Evolutionary conservation across 1,140 invertebrate species (phyloP).

Genomic region (Diorhabda carinulata): DNA sequence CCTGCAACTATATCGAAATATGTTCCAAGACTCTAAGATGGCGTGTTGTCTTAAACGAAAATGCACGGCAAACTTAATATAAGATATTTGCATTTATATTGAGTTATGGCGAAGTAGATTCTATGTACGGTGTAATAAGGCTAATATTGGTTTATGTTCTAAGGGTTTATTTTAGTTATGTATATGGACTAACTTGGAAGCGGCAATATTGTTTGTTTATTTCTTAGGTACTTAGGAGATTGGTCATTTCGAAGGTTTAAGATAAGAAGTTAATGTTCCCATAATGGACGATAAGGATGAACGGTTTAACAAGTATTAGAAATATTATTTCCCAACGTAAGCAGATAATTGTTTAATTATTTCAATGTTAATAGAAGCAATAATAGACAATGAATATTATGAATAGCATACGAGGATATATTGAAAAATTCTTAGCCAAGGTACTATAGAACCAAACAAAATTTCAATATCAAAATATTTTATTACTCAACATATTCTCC

Average conservation of each 20-base stretch:
- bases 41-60: conserved; percentile 44
- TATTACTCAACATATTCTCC: too few species aligned
- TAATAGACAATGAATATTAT: too few species aligned
- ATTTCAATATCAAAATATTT: too few species aligned
- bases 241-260: conserved; percentile 23
- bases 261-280: conserved; percentile 32
- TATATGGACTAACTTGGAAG: conserved; percentile 38
- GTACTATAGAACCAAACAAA: too few species aligned
- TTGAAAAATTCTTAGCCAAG: too few species aligned
- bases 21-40: conserved; percentile 27
- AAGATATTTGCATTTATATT: conserved; percentile 48
- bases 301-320: too few species aligned
- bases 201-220: conserved; percentile 43
- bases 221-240: conserved; percentile 31
- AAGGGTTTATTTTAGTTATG: conserved; percentile 42
- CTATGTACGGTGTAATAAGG: conserved; percentile 40
- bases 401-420: too few species aligned
- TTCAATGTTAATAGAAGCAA: too few species aligned
- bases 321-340: too few species aligned
- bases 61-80: conserved; percentile 45
- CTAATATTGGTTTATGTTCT: conserved; percentile 46
- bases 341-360: too few species aligned
- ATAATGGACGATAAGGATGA: background rate
- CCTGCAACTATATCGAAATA: conserved; percentile 11
- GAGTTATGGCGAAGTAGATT: conserved; percentile 41